Evolutionary conservation across 2,113 vertebrate species (phyloP).

Genomic region (Ptilorrhoa leucosticta): DNA sequence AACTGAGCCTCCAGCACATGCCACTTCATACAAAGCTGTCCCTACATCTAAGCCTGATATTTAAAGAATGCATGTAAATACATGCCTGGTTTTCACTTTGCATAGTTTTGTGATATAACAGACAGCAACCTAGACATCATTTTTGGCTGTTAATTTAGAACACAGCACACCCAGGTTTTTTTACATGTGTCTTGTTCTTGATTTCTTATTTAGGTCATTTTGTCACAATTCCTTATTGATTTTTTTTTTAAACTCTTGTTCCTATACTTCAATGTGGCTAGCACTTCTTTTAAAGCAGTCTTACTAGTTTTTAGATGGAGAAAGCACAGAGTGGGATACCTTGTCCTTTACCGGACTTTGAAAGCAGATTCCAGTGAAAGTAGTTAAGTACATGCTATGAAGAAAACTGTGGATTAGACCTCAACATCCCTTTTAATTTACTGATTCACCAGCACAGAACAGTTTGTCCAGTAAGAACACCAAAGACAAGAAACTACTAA

Average conservation of each 20-base stretch:
- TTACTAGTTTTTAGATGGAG: background rate
- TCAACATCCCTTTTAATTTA: background rate
- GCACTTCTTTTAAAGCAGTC: background rate
- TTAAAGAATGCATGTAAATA: slow-evolving; percentile 33
- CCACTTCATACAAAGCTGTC: slow-evolving; percentile 14
- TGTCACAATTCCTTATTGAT: background rate
- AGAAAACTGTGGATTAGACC: background rate
- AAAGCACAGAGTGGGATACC: background rate
- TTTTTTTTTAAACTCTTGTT: background rate
- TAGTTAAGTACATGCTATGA: background rate
- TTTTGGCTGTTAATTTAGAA: background rate
- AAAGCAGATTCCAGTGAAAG: slow-evolving; percentile 7
- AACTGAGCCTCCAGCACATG: background rate
- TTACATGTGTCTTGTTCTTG: background rate
- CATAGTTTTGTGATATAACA: slow-evolving; percentile 9
- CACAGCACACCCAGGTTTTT: background rate
- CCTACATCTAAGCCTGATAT: slow-evolving; percentile 11
- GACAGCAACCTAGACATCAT: background rate
- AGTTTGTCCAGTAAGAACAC: background rate
- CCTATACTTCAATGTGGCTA: background rate
- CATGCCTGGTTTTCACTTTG: slow-evolving; percentile 10
- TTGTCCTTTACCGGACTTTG: background rate
- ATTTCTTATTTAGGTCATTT: background rate
- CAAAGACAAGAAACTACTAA: background rate
- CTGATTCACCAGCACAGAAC: background rate